Evolutionary conservation across 1,140 invertebrate genomes (phyloP).

Genomic region (Choristoneura fumiferana): DNA sequence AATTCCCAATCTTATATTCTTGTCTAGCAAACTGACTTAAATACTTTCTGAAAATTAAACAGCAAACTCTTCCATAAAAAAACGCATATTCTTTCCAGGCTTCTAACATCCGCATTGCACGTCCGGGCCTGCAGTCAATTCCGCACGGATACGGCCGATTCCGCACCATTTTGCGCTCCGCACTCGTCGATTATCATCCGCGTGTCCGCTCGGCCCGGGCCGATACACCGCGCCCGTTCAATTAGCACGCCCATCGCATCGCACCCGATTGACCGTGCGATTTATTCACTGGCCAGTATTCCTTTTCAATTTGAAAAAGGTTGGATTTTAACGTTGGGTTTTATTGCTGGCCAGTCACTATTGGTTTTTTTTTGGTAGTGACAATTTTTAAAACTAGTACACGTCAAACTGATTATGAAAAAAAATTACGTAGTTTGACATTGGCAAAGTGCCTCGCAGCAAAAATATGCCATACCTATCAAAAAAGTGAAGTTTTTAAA

Average conservation of each 20-base stretch:
- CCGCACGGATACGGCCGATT: constrained; percentile 41
- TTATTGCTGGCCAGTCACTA: not conserved
- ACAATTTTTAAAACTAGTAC: too few species aligned
- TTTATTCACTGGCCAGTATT: constrained; percentile 52
- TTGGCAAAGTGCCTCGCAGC: too few species aligned
- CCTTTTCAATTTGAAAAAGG: constrained; percentile 3
- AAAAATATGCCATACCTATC: too few species aligned
- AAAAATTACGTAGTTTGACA: too few species aligned
- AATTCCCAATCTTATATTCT: too few species aligned
- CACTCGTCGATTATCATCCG: constrained; percentile 57
- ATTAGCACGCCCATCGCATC: constrained; percentile 72
- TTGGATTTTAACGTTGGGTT: not conserved
- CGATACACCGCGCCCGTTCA: constrained; percentile 57
- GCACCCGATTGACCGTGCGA: constrained; percentile 60
- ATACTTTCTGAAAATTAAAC: too few species aligned
- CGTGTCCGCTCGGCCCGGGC: constrained; percentile 31
- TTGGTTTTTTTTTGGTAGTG: too few species aligned
- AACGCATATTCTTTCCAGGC: not conserved
- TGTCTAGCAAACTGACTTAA: too few species aligned
- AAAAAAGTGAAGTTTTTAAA: too few species aligned
- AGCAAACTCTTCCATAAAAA: too few species aligned
- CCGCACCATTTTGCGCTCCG: too few species aligned
- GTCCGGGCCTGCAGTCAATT: constrained; percentile 56
- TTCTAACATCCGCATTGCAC: constrained; percentile 28
- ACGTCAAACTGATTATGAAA: too few species aligned